A percentile compares a stretch with the other conserved stretches of the same genome.
Conservation (phyloP, 1,140 invertebrate genomes). For the Cardiocondyla obscurior region DNA sequence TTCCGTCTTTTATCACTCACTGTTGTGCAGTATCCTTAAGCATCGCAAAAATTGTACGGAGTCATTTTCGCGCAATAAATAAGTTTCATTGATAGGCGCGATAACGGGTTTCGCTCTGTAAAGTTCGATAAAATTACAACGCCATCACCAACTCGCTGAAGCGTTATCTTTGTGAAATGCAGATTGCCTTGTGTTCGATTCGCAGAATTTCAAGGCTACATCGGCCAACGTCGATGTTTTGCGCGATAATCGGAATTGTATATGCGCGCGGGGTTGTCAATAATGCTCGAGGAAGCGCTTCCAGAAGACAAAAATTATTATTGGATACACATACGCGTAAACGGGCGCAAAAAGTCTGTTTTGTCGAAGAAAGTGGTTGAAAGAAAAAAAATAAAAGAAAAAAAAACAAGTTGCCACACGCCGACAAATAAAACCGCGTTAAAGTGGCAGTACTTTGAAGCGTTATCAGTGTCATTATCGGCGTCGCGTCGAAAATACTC, state of each 20-base stretch:
- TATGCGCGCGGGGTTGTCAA: slow-evolving; percentile 35
- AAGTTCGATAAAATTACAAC: slow-evolving; percentile 43
- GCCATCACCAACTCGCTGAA: slow-evolving; percentile 31
- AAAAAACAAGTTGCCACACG: not conserved
- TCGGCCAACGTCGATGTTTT: slow-evolving; percentile 51
- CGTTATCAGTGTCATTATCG: slow-evolving; percentile 24
- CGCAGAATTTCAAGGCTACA: slow-evolving; percentile 75
- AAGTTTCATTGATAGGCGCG: slow-evolving; percentile 18
- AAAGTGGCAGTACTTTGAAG: not conserved
- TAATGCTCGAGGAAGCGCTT: slow-evolving; percentile 36
- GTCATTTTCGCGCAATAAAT: not conserved
- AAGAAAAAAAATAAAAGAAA: not conserved
- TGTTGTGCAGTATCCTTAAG: not conserved
- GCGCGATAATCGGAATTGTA: slow-evolving; percentile 54
- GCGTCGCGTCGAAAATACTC: not conserved
- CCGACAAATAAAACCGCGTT: not conserved
- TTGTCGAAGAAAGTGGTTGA: not conserved
- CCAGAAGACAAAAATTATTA: slow-evolving; percentile 32
- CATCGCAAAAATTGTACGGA: not conserved
- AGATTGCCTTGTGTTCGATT: slow-evolving; percentile 80
- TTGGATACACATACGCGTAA: not conserved
- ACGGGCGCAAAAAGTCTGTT: not conserved
- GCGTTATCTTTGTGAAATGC: slow-evolving; percentile 78
- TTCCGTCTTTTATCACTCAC: not conserved
- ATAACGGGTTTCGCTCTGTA: slow-evolving; percentile 8